Percentiles rank a stretch among this genome's conserved stretches.
Evolutionary conservation across 2,888 invertebrate species (phyloP).

Genomic region (Cyclophora punctaria): DNA sequence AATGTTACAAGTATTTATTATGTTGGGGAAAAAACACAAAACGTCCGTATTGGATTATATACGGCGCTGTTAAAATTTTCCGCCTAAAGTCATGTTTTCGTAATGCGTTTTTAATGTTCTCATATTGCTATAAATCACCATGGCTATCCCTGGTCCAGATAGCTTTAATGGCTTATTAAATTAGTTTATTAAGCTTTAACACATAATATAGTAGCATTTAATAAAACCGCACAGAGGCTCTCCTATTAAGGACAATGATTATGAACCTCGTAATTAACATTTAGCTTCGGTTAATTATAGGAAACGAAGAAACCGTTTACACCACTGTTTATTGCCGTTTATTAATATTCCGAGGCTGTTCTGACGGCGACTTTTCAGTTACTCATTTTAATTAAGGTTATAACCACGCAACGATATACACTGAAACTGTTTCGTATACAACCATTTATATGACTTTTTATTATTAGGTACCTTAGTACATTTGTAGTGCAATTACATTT

Average conservation of each 20-base stretch:
- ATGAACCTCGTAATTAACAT: slow-evolving; percentile 16
- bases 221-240: slow-evolving; percentile 25
- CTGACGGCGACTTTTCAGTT: background rate
- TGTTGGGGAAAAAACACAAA: slow-evolving; percentile 37
- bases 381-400: slow-evolving; percentile 6
- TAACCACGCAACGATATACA: background rate
- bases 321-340: slow-evolving; percentile 7
- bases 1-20: slow-evolving; percentile 24
- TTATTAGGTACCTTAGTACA: no score
- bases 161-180: slow-evolving; percentile 74
- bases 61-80: slow-evolving; percentile 63
- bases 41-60: slow-evolving; percentile 52
- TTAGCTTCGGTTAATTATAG: slow-evolving; percentile 8
- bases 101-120: slow-evolving; percentile 76
- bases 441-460: background rate
- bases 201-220: slow-evolving; percentile 31
- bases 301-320: slow-evolving; percentile 11
- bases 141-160: slow-evolving; percentile 69
- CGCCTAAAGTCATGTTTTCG: slow-evolving; percentile 71
- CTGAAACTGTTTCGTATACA: background rate
- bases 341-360: slow-evolving; percentile 8
- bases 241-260: slow-evolving; percentile 27
- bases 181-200: slow-evolving; percentile 50
- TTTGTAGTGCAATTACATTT: no score
- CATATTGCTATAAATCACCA: slow-evolving; percentile 73